Base-by-base conservation (phyloP, 2,797 vertebrate genomes). In the Rhynchonycteris naso region DNA sequence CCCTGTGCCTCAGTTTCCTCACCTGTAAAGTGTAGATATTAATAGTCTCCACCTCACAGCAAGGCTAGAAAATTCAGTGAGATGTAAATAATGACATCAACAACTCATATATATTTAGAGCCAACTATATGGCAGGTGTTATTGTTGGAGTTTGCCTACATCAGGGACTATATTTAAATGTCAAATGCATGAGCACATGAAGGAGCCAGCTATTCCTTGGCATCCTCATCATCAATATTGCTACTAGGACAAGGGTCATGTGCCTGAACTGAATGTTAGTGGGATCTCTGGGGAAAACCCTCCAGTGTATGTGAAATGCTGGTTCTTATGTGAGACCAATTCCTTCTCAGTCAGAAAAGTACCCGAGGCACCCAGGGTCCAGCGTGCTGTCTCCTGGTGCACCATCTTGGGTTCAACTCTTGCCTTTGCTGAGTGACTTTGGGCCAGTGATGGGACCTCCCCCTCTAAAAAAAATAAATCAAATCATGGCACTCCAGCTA, bases 191-290 rank as follows among this genome's bases (percentile, higher is more conserved):
- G 22, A 66, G 26, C 35, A 14, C 69, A 24, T 28, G 78, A 21
- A 47, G 26, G 47, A 56, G n/a, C 43, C 59, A 9, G 71, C 28
- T 10, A 5, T 12, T 22, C 2, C 4, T 69, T 8, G 24, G 59
- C 24, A 38, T 1, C 7, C 47, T 58, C 21, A 1, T 9, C 5
- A 1, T 35, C 63, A n/a, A 0, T 24, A 13, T 59, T 19, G 24
- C 79, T 19, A 0, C 52, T 1, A 9, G 50, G 15, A 14, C 52
- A n/a, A 22, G 0, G 16, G 28, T 16, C 24, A 16, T 5, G 4
- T 11, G n/a, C 47, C 47, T 43, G 63, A 16, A 59, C 47, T 43
- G 63, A 16, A 59, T 30, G 79, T 33, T 9, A 30, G 30, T 8
- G 12, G 61, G n/a, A 7, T 43, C 24, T 30, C 71, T 13, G 69